Percentiles rank a stretch among this genome's conserved stretches.
Evolutionary conservation across 2,113 vertebrate genomes (phyloP).

Genomic region (Colossoma macropomum): DNA sequence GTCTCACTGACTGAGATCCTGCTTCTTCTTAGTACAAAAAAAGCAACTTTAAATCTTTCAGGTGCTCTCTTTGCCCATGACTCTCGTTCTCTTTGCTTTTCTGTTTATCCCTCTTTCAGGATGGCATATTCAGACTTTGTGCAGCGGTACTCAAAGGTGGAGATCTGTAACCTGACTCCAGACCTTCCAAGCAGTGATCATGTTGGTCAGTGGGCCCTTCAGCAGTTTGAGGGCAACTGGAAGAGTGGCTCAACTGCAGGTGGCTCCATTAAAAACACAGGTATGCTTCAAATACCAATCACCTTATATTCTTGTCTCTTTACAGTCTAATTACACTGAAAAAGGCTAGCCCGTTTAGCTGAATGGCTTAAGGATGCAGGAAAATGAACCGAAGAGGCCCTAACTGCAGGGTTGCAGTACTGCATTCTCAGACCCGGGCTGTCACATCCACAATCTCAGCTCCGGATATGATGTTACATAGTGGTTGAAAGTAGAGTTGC

Average conservation of each 20-base stretch:
- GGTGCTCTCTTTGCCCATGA: too few relatives aligned
- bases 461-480: too few relatives aligned
- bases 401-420: too few relatives aligned
- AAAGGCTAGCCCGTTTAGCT: too few relatives aligned
- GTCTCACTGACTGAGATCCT: not conserved
- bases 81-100: not conserved
- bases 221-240: conserved; percentile 80
- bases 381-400: too few relatives aligned
- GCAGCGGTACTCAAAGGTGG: conserved; percentile 84
- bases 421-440: too few relatives aligned
- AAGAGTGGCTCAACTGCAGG: conserved; percentile 81
- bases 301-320: too few relatives aligned
- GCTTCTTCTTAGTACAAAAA: not conserved
- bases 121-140: conserved; percentile 78
- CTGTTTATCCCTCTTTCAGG: conserved; percentile 6
- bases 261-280: conserved; percentile 82
- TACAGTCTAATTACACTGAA: too few relatives aligned
- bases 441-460: too few relatives aligned
- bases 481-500: too few relatives aligned
- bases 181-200: conserved; percentile 72
- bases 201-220: conserved; percentile 70
- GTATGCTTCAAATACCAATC: conserved; percentile 53
- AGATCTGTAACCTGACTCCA: conserved; percentile 87
- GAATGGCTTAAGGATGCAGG: too few relatives aligned
- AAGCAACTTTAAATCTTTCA: not conserved